These are phyloP conservation scores for Cladopsammia gracilis DNA, from an alignment of 64 coral and sea anemone genomes.

Conservation along the genomic window DNA sequence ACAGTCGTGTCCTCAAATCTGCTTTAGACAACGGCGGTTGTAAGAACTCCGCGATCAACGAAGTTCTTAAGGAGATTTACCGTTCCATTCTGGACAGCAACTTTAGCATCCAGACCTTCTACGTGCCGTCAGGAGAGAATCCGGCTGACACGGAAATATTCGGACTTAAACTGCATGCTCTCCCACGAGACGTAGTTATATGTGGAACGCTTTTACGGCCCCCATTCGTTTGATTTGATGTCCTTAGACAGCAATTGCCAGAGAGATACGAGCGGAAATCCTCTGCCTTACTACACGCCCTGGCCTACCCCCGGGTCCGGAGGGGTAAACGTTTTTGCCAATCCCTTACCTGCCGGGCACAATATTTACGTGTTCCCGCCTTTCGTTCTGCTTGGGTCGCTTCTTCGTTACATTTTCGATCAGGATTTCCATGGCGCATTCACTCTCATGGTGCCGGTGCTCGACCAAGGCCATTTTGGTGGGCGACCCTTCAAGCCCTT, in stretches of 20 bases:
- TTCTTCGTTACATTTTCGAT: neutral
- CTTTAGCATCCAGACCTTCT: slow-evolving; percentile 47
- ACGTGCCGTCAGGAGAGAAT: slow-evolving; percentile 38
- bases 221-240: slow-evolving; percentile 57
- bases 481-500: slow-evolving; percentile 39
- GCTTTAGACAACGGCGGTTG: slow-evolving; percentile 54
- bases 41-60: slow-evolving; percentile 42
- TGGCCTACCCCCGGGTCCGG: slow-evolving; percentile 19
- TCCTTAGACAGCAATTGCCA: slow-evolving; percentile 63
- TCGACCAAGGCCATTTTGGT: slow-evolving; percentile 24
- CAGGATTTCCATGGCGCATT: slow-evolving; percentile 15
- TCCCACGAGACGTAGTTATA: slow-evolving; percentile 1
- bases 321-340: slow-evolving; percentile 38
- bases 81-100: slow-evolving; percentile 17
- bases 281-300: slow-evolving; percentile 34
- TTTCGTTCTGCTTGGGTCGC: slow-evolving; percentile 22
- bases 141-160: slow-evolving; percentile 17
- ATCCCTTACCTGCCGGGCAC: neutral
- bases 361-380: slow-evolving; percentile 71
- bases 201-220: slow-evolving; percentile 33
- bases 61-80: slow-evolving; percentile 45
- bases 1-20: slow-evolving; percentile 34
- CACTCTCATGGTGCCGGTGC: slow-evolving; percentile 37
- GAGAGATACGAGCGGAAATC: neutral
- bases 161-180: slow-evolving; percentile 46